These are phyloP conservation scores for Drosophila emarginata DNA, from an alignment of 2,888 invertebrate genomes.

Conservation along the genomic window DNA sequence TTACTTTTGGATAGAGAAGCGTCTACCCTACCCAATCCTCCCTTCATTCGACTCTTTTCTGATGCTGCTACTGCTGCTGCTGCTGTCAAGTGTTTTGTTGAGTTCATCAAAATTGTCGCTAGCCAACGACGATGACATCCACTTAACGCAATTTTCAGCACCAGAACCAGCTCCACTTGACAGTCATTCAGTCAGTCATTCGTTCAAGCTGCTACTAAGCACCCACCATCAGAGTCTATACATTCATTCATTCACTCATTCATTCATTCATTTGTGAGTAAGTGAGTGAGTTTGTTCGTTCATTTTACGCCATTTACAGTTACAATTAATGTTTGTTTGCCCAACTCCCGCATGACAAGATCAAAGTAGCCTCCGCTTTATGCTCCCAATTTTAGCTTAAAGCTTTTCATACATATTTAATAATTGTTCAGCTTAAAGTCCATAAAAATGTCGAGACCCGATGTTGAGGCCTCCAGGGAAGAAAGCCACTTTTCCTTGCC, in stretches of 20 bases:
- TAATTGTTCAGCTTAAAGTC: conserved; percentile 61
- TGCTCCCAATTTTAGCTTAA: conserved; percentile 35
- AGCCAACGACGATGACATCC: conserved; percentile 43
- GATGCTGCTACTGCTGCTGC: not conserved
- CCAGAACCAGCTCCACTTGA: conserved; percentile 57
- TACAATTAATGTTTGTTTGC: conserved; percentile 75
- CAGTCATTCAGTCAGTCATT: conserved; percentile 55
- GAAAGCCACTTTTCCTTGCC: not conserved
- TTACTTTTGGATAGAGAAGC: conserved; percentile 37
- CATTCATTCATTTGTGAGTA: conserved; percentile 43
- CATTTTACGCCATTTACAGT: conserved; percentile 76
- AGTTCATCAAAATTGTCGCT: conserved; percentile 78
- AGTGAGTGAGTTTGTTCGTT: conserved; percentile 30
- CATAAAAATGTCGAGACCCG: conserved; percentile 51
- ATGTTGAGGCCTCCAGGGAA: conserved; percentile 58
- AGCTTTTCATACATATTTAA: conserved; percentile 69
- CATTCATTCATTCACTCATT: conserved; percentile 38
- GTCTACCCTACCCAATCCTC: conserved; percentile 19
- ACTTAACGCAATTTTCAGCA: conserved; percentile 70
- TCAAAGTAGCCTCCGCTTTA: conserved; percentile 37
- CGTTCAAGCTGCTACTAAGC: conserved; percentile 38
- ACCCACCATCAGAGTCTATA: conserved; percentile 20
- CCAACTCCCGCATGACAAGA: conserved; percentile 53
- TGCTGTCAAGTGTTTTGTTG: conserved; percentile 77
- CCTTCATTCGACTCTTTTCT: not conserved